Evolutionary conservation across 2,888 invertebrate genomes (phyloP).

Genomic region (Monochamus alternatus): DNA sequence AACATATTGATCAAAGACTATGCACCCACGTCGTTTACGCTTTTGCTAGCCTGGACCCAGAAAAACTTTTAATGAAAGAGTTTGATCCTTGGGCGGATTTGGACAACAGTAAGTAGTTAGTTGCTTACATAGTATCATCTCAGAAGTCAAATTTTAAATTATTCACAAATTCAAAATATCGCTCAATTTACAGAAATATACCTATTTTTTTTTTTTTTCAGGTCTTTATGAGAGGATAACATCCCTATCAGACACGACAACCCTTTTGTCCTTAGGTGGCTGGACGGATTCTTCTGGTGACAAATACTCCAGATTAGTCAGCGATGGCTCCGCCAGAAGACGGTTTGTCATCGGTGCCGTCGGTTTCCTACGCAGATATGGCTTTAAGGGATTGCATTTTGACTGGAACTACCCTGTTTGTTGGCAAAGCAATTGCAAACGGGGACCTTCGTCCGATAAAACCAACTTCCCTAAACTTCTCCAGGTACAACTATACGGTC

Average conservation of each 20-base stretch:
- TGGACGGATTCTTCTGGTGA: slow-evolving; percentile 95
- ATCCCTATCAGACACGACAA: slow-evolving; percentile 77
- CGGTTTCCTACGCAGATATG: slow-evolving; percentile 81
- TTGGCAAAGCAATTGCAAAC: slow-evolving; percentile 92
- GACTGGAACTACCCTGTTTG: slow-evolving; percentile 97
- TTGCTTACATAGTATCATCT: not conserved
- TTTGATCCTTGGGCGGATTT: slow-evolving; percentile 93
- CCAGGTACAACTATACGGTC: slow-evolving; percentile 71
- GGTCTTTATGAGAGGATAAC: slow-evolving; percentile 87
- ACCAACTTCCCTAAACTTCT: slow-evolving; percentile 85
- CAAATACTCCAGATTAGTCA: slow-evolving; percentile 87
- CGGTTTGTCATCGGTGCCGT: slow-evolving; percentile 82
- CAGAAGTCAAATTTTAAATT: too few relatives aligned
- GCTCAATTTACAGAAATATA: too few relatives aligned
- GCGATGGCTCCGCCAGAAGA: slow-evolving; percentile 77
- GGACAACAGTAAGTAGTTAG: slow-evolving; percentile 80
- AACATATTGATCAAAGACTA: slow-evolving; percentile 84
- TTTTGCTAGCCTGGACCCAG: slow-evolving; percentile 89
- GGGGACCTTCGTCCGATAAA: slow-evolving; percentile 85
- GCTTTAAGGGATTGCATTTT: slow-evolving; percentile 90
- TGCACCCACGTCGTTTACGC: slow-evolving; percentile 94
- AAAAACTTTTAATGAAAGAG: slow-evolving; percentile 82
- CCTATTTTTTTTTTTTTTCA: too few relatives aligned
- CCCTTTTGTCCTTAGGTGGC: slow-evolving; percentile 91
- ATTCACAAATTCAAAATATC: too few relatives aligned